These are phyloP conservation scores for Hydrophis major DNA, from an alignment of 2,797 vertebrate genomes.

Conservation along the genomic window DNA sequence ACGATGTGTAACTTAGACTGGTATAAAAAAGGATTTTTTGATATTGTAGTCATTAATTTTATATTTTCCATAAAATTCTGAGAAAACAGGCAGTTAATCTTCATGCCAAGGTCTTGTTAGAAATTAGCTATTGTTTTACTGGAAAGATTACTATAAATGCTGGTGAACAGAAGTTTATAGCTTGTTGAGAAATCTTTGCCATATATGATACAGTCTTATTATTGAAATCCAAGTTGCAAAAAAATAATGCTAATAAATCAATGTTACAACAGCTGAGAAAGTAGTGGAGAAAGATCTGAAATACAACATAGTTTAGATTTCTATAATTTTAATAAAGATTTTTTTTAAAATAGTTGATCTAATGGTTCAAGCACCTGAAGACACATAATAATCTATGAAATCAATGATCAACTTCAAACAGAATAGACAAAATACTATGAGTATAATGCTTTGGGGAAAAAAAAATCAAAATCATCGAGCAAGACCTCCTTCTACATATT, in stretches of 20 bases:
- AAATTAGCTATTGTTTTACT: not conserved
- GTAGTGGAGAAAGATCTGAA: not conserved
- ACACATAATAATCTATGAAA: not conserved
- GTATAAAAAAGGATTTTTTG: slow-evolving; percentile 37
- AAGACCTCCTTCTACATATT: not conserved
- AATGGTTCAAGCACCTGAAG: not conserved
- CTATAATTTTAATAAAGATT: not conserved
- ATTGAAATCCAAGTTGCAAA: not conserved
- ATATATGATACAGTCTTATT: not conserved
- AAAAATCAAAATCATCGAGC: not conserved
- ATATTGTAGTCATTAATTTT: slow-evolving; percentile 34
- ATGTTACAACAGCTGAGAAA: not conserved
- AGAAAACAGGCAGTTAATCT: slow-evolving; percentile 20
- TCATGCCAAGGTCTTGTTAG: slow-evolving; percentile 16
- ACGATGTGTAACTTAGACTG: slow-evolving; percentile 23
- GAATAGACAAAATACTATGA: not conserved
- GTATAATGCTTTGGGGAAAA: not conserved
- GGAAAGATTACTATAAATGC: not conserved
- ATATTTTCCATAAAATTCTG: slow-evolving; percentile 35
- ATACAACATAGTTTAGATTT: not conserved
- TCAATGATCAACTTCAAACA: not conserved
- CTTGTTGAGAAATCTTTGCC: not conserved
- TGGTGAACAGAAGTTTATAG: not conserved
- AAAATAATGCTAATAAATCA: slow-evolving; percentile 20
- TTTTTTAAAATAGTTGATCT: not conserved